These are phyloP conservation scores for Heliangelus exortis DNA, from an alignment of 2,797 vertebrate species.

Conservation along the genomic window DNA sequence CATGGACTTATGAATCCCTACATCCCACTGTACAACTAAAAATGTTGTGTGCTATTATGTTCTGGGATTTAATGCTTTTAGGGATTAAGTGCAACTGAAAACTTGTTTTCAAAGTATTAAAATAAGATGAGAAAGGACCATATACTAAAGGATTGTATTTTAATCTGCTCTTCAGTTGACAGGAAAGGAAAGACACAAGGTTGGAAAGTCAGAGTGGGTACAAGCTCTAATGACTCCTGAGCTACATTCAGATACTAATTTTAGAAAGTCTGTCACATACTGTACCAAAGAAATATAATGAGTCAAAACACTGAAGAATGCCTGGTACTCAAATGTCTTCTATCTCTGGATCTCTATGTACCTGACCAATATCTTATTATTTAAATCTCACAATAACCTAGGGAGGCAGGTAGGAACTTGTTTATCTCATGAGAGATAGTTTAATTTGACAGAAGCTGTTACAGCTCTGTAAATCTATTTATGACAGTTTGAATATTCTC, in stretches of 20 bases:
- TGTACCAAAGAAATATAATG: not conserved
- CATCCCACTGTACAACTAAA: not conserved
- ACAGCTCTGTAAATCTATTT: not conserved
- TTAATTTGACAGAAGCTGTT: not conserved
- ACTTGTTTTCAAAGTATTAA: not conserved
- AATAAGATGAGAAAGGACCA: not conserved
- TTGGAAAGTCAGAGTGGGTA: not conserved
- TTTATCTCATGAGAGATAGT: not conserved
- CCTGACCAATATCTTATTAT: not conserved
- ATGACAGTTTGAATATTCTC: not conserved
- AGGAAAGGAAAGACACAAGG: not conserved
- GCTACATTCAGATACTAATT: not conserved
- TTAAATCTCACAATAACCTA: not conserved
- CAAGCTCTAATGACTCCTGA: not conserved
- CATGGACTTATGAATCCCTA: accelerated
- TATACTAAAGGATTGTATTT: not conserved
- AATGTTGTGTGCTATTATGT: not conserved
- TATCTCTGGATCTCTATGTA: not conserved
- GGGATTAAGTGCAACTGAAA: not conserved
- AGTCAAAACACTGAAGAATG: not conserved
- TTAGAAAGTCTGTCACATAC: not conserved
- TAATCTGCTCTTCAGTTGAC: not conserved
- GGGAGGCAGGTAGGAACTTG: not conserved
- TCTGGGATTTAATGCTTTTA: not conserved
- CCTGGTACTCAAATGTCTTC: not conserved